phyloP scores from a whole-genome alignment of 2,113 vertebrate species.

The Podarcis cretensis region DNA sequence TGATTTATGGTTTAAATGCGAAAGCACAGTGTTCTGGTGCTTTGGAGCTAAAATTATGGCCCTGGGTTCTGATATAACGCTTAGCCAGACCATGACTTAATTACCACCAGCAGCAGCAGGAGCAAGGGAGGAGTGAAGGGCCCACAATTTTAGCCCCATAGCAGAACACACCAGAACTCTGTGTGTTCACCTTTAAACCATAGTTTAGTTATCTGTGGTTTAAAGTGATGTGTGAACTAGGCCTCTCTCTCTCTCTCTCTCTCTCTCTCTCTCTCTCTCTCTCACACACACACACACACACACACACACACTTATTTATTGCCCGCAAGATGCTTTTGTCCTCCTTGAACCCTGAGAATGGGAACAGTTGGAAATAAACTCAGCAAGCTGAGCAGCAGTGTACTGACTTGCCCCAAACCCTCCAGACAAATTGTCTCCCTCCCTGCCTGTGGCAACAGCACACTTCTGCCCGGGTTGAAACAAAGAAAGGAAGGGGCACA shows the following conservation, averaged over 20 bases:
- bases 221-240: too few species aligned
- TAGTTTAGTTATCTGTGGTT: too few species aligned
- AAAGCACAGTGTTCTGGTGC: too few species aligned
- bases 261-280: not conserved
- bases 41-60: too few species aligned
- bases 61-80: too few species aligned
- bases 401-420: not conserved
- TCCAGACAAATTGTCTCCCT: not conserved
- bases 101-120: too few species aligned
- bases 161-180: not conserved
- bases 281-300: not conserved
- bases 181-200: not conserved
- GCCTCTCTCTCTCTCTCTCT: not conserved
- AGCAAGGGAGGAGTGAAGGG: too few species aligned
- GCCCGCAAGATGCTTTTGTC: not conserved
- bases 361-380: not conserved
- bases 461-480: not conserved
- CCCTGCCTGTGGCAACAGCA: not conserved
- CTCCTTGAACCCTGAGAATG: not conserved
- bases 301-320: not conserved
- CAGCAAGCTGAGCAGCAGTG: not conserved
- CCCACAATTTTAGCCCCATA: too few species aligned
- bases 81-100: too few species aligned
- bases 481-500: not conserved
- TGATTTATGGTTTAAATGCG: too few species aligned